Base-by-base conservation (phyloP, 2,888 invertebrate genomes). In the Yponomeuta evonymella region DNA sequence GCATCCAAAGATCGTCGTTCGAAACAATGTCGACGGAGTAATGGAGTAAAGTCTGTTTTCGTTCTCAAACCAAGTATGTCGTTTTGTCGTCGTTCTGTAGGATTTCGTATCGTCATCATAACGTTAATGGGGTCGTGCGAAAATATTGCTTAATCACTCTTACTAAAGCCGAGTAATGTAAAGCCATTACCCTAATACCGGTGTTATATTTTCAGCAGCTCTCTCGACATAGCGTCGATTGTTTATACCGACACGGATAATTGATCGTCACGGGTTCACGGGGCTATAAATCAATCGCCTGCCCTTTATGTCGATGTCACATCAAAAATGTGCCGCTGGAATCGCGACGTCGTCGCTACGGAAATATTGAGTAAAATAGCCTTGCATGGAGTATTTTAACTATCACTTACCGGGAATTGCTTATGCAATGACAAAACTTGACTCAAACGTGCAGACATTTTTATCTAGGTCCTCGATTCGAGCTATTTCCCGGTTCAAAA, bases 281-380 rank as follows among this genome's bases (percentile, higher is more conserved):
- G 15, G 43, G 67, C 67, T 9, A 67, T 36, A 43, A 67, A 67
- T 67, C 67, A 67, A 67, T 67, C 67, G 3, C 67, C 67, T 33
- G 67, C 43, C n/a, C 12, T 67, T 43, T 4, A 58, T 58, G 51
- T 15, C 51, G 51, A 58, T 58, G 51, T 58, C 15, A 15, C 51
- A 58, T 15, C 51, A 58, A 58, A 58, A 58, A 58, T 58, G 15
- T 15, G 51, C 51, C 51, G 15, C n/a, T 8, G 4, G n/a, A 43
- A 48, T 23, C 23, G 43, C 67, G 8, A n/a, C 23, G 67, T 48
- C 67, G 30, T 58, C 65, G 10, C 65, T 30, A 29, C 11, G 29
- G 12, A 65, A 65, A 65, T 29, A 11, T 33, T 33, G 65, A 65
- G 30, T 58, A 12, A 58, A 65, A 10, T 30, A 65, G 30, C 30